Evolutionary conservation across 2,888 invertebrate species (phyloP), one percentile per base, ranked within the genome.

Genomic region (Scaptomyza caliginosa): DNA sequence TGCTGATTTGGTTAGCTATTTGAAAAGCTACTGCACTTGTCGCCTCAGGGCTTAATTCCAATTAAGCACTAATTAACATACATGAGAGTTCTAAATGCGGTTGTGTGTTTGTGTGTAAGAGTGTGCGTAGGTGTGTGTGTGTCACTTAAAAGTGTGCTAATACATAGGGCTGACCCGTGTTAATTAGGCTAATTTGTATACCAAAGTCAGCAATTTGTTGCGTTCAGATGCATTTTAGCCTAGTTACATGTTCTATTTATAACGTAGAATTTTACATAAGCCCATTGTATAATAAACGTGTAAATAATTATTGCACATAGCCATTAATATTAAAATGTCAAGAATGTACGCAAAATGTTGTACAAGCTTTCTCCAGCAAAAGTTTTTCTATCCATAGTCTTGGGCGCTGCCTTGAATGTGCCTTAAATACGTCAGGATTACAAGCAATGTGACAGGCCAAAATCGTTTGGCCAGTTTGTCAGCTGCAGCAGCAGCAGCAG

Each of bases 1-100:
- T 51, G 28, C 21, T 34, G 36, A 23, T 57, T 51, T 63, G 59
- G 62, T 56, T 67, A 52, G 56, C 59, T 56, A 52, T 24, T 26
- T 42, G 32, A 16, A 58, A 77, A 59, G 60, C 56, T 51, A 65
- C 72, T 63, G 51, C 67, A 78, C 79, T 78, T 78, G 76, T 67
- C 65, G 63, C 56, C 57, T 62, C 45, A 43, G 51, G 24, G 46
- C 64, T 50, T 67, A 62, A 68, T 73, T 51, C 71, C 63, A 85
- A 87, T 83, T 87, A 87, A 87, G 65, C 50, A 39, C 78, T 65
- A 76, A 83, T 82, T 83, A 87, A 63, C 87, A 87, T 87, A 76
- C 66, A 46, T 60, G 49, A 21, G 26, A 19, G 28, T 28, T 16
- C 28, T 17, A 43, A 28, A 32, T 51, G 10, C 11, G 17, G n/a